Conservation (phyloP, 1,140 invertebrate genomes). For the Steinernema feltiae region DNA sequence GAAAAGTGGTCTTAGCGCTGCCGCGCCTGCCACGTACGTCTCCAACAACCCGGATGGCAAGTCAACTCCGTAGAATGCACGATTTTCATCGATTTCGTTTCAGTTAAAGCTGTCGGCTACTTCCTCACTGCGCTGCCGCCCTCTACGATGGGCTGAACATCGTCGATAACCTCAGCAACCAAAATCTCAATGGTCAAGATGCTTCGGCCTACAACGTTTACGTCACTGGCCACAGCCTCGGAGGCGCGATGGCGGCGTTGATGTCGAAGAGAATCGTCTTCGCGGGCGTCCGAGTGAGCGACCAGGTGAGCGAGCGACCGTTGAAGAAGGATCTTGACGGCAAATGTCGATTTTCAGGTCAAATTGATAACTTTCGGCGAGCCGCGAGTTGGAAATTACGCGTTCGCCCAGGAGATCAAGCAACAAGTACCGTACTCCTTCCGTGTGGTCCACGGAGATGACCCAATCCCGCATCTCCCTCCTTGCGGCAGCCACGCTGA, state of each 20-base stretch:
- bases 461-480: not conserved
- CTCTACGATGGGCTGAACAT: not conserved
- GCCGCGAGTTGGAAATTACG: not conserved
- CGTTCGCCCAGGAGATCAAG: not conserved
- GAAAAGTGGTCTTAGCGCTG: not conserved
- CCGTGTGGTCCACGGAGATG: not conserved
- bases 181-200: not conserved
- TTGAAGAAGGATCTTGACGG: not conserved
- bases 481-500: not conserved
- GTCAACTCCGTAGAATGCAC: not conserved
- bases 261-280: not conserved
- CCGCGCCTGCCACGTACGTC: not conserved
- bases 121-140: not conserved
- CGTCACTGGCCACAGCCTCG: not conserved
- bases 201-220: not conserved
- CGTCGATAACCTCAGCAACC: too few species aligned
- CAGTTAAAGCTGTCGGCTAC: not conserved
- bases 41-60: not conserved
- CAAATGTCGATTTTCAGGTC: not conserved
- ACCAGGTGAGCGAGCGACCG: not conserved
- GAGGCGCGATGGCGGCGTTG: not conserved
- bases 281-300: not conserved
- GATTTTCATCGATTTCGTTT: not conserved
- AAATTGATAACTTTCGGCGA: not conserved
- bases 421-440: not conserved